phyloP scores from a whole-genome alignment of 1,140 invertebrate species.

The Lepidurus couesii region DNA sequence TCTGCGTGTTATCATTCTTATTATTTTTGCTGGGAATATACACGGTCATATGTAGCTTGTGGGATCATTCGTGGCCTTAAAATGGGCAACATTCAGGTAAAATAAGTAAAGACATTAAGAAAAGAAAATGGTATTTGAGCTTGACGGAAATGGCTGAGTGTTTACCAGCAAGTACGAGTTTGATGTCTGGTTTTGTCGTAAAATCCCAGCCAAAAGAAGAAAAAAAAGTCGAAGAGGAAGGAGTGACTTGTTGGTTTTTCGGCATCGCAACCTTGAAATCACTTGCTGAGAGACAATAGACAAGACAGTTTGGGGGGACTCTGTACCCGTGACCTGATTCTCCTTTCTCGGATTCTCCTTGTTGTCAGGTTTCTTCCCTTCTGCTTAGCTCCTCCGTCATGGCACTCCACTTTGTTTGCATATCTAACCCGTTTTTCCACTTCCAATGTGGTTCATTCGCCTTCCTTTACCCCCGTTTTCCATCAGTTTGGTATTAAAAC shows the following conservation, averaged over 20 bases:
- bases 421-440: background rate
- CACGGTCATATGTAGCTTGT: too few relatives aligned
- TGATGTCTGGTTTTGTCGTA: background rate
- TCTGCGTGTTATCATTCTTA: too few relatives aligned
- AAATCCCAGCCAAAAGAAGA: background rate
- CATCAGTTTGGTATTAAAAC: too few relatives aligned
- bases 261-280: conserved; percentile 1
- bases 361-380: background rate
- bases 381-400: background rate
- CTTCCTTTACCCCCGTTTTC: background rate
- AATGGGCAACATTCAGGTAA: background rate
- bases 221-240: background rate
- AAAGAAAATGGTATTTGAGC: background rate
- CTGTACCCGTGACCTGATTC: conserved; percentile 20
- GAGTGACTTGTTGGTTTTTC: background rate
- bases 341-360: conserved; percentile 13
- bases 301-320: background rate
- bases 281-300: conserved; percentile 15
- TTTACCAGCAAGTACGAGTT: background rate
- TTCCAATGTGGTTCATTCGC: background rate
- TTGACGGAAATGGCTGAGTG: background rate
- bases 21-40: too few relatives aligned
- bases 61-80: too few relatives aligned
- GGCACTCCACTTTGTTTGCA: conserved; percentile 13
- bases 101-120: background rate